These are phyloP conservation scores for Phalacrocorax aristotelis DNA, from an alignment of 2,113 vertebrate species.

Conservation along the genomic window DNA sequence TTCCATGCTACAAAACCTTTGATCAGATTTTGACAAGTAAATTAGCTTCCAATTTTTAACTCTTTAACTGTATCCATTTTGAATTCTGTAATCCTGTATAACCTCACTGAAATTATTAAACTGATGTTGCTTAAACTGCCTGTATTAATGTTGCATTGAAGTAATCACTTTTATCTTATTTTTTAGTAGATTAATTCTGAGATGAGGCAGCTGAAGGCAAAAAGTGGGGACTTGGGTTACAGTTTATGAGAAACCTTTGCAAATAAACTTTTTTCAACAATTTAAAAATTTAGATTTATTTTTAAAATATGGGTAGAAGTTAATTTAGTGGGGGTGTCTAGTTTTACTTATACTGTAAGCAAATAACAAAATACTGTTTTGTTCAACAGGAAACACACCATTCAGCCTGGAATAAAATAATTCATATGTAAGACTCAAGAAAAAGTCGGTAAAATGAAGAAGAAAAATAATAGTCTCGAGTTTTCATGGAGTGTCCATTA, in stretches of 20 bases:
- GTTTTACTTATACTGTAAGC: background rate
- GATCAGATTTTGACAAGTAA: slow-evolving; percentile 71
- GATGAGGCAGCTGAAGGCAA: background rate
- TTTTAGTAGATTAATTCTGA: background rate
- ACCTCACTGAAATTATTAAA: background rate
- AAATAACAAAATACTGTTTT: background rate
- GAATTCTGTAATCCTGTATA: background rate
- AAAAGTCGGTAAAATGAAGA: background rate
- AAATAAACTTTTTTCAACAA: background rate
- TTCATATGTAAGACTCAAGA: background rate
- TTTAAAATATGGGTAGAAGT: background rate
- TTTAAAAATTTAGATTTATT: background rate
- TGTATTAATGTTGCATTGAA: background rate
- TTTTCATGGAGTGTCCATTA: background rate
- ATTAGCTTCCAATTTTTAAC: background rate
- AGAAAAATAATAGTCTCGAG: background rate
- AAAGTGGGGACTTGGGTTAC: background rate
- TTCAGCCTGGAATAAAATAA: background rate
- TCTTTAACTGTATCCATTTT: background rate
- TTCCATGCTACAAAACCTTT: slow-evolving; percentile 64
- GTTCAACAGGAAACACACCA: background rate
- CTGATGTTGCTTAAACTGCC: background rate
- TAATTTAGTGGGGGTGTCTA: background rate
- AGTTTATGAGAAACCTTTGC: background rate
- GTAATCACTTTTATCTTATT: background rate